A percentile compares a stretch with the other conserved stretches of the same genome.
Conservation (phyloP, 2,888 invertebrate species). For the Andrena trimmerana region DNA sequence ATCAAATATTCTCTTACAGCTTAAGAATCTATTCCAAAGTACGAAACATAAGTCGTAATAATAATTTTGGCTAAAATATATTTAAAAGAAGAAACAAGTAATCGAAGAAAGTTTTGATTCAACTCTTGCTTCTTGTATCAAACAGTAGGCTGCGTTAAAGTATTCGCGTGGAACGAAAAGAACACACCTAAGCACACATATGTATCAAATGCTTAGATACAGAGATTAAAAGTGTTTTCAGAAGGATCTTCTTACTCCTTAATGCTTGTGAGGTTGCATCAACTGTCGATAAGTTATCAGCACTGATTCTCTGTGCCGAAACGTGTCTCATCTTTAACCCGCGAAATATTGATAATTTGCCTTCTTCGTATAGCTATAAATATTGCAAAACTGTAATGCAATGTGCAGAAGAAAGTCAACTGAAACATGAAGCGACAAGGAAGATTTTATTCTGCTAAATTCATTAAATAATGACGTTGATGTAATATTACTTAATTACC, state of each 20-base stretch:
- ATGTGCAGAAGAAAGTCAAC: neutral
- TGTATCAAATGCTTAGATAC: constrained; percentile 46
- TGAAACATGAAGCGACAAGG: neutral
- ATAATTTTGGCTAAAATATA: neutral
- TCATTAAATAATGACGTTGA: neutral
- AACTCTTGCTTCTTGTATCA: neutral
- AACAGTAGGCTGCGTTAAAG: constrained; percentile 1
- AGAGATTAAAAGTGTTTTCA: constrained; percentile 37
- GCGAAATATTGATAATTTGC: neutral
- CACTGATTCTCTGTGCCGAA: constrained; percentile 8
- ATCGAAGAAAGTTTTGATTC: neutral
- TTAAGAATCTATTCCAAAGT: too few species aligned
- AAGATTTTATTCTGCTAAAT: neutral
- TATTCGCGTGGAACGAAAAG: constrained; percentile 1
- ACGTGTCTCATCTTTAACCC: neutral
- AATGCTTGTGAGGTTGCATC: constrained; percentile 36
- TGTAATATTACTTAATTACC: neutral
- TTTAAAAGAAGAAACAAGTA: neutral
- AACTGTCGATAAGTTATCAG: constrained; percentile 57
- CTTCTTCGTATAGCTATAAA: neutral
- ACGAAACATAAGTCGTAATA: neutral
- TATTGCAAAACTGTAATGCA: neutral
- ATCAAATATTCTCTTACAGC: too few species aligned
- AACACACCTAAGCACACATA: constrained; percentile 28
- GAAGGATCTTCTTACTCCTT: constrained; percentile 35